Evolutionary conservation across 1,140 invertebrate species (phyloP).

Genomic region (Drosophila guanche): DNA sequence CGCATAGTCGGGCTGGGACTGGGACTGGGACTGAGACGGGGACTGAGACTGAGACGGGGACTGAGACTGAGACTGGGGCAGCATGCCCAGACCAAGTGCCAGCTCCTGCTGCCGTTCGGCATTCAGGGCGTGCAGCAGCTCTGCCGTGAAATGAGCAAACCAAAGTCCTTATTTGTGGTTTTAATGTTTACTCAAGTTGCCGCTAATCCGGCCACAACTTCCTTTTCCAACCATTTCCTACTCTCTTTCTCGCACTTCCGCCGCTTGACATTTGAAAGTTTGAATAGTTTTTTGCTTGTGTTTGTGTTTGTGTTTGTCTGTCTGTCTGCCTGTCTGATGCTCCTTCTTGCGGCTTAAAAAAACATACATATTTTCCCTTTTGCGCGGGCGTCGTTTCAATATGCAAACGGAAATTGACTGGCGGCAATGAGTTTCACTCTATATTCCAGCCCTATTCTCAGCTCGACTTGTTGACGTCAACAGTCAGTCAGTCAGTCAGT

Average conservation of each 20-base stretch:
- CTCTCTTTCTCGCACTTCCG: slow-evolving; percentile 32
- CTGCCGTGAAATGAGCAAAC: slow-evolving; percentile 57
- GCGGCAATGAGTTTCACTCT: slow-evolving; percentile 42
- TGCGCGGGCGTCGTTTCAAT: slow-evolving; percentile 16
- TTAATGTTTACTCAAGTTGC: slow-evolving; percentile 48
- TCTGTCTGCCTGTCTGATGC: slow-evolving; percentile 11
- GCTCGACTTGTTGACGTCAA: slow-evolving; percentile 11
- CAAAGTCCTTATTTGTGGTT: slow-evolving; percentile 49
- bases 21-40: too few relatives aligned
- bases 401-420: slow-evolving; percentile 68
- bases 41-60: too few relatives aligned
- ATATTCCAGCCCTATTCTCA: slow-evolving; percentile 1
- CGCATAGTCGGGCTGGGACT: slow-evolving; percentile 53
- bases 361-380: slow-evolving; percentile 50
- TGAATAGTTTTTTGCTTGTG: slow-evolving; percentile 47
- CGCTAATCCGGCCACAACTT: slow-evolving; percentile 56
- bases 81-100: slow-evolving; percentile 35
- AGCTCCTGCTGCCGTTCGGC: slow-evolving; percentile 50
- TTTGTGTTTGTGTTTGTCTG: slow-evolving; percentile 21
- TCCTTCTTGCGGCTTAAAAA: slow-evolving; percentile 34
- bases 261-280: slow-evolving; percentile 66
- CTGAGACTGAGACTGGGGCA: too few relatives aligned
- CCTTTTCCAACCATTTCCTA: slow-evolving; percentile 15
- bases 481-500: slow-evolving; percentile 52
- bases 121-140: slow-evolving; percentile 68